These are phyloP conservation scores for Elmis aenea DNA, from an alignment of 2,888 invertebrate genomes.

Conservation along the genomic window DNA sequence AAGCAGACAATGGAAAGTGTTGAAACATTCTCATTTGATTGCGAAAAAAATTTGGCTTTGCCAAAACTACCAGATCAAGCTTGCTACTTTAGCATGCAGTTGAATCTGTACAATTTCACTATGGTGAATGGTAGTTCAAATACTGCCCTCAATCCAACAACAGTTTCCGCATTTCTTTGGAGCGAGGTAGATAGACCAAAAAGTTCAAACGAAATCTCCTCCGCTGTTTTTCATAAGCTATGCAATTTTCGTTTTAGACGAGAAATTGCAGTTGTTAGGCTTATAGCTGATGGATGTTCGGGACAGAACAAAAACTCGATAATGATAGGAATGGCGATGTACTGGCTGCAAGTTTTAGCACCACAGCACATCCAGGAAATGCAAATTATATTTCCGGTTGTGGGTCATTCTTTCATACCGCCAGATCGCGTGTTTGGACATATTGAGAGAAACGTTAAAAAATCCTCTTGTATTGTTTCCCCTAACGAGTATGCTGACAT, in stretches of 20 bases:
- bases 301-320: constrained; percentile 31
- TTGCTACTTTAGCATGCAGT: constrained; percentile 34
- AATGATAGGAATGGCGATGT: constrained; percentile 25
- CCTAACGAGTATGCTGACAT: constrained; percentile 26
- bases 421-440: constrained; percentile 30
- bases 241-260: constrained; percentile 1
- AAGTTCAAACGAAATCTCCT: constrained; percentile 32
- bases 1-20: background rate
- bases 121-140: constrained; percentile 33
- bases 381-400: constrained; percentile 28
- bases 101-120: constrained; percentile 37
- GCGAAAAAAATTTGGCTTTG: constrained; percentile 2
- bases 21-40: background rate
- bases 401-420: constrained; percentile 31
- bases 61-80: constrained; percentile 26
- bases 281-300: constrained; percentile 30
- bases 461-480: constrained; percentile 19
- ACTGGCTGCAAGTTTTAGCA: constrained; percentile 22
- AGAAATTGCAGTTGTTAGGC: constrained; percentile 18
- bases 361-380: constrained; percentile 19
- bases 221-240: constrained; percentile 25
- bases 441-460: constrained; percentile 27
- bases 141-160: constrained; percentile 11
- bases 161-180: constrained; percentile 19
- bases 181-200: constrained; percentile 29